phyloP scores from a whole-genome alignment of 23 tunicate species.

The Styela clava region DNA sequence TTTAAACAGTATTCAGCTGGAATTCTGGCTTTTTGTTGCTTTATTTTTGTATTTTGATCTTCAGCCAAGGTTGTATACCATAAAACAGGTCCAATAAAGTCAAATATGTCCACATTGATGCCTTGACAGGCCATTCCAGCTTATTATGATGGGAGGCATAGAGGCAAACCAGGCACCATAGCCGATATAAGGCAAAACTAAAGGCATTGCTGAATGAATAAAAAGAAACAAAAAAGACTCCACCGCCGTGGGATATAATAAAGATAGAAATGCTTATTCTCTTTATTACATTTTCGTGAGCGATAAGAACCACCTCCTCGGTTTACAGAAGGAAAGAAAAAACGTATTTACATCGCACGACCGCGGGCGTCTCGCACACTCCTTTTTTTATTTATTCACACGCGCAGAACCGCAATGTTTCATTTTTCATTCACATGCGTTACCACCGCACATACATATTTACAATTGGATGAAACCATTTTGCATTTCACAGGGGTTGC shows the following conservation, averaged over 20 bases:
- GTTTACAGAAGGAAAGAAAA: neutral
- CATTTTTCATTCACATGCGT: neutral
- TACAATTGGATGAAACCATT: neutral
- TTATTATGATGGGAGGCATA: neutral
- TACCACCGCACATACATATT: neutral
- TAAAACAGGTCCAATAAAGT: too few species aligned
- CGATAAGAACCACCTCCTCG: slow-evolving; percentile 15
- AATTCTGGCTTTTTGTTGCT: too few species aligned
- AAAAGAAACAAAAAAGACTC: neutral
- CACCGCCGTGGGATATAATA: neutral
- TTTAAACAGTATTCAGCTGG: too few species aligned
- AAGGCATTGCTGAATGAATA: neutral
- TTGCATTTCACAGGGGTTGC: neutral
- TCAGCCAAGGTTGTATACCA: too few species aligned
- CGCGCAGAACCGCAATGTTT: neutral
- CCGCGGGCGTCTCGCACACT: neutral
- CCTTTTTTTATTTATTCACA: neutral
- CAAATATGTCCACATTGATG: neutral
- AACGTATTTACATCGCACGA: slow-evolving; percentile 1
- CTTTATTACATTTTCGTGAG: neutral
- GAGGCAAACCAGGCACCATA: neutral
- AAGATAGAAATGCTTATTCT: neutral
- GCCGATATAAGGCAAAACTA: neutral
- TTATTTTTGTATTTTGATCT: too few species aligned
- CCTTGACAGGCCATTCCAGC: neutral